Evolutionary conservation across 2,113 vertebrate species (phyloP), one percentile per base, ranked within the genome.

Genomic region (Merops nubicus): DNA sequence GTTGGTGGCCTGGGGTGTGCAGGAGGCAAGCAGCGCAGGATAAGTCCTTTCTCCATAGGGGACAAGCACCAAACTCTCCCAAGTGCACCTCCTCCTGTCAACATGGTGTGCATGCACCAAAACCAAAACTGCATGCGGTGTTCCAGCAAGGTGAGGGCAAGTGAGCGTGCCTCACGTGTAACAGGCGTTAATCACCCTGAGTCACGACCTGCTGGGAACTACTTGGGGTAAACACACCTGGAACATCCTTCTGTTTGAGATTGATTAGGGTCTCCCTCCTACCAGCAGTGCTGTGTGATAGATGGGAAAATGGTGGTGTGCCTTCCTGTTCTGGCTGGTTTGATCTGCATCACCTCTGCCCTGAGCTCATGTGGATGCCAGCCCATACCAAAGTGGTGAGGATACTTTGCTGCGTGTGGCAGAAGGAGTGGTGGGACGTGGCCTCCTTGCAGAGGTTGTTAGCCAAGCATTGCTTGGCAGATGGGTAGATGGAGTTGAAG

Each of bases 101-200:
- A 2, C 68, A 0, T 6, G 22, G 21, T 0, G 0, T 74, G 34
- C 12, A 2, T 15, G 6, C 29, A 33, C 38, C 57, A 57, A 50
- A 85, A 62, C 8, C 8, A 12, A 15, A 79, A 43, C 1, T 5
- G 40, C 11, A 0, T 43, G 6, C n/a, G 45, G 73, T 53, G 75
- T 91, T 78, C 57, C 57, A 47, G 77, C 31, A 36, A 20, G 77
- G 6, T 12, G 38, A 14, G 48, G 43, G 40, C 65, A 60, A 72
- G 74, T 3, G 2, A 25, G 70, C 73, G 9, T 15, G 42, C 42
- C 53, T 77, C 59, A 8, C 1, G 0, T 21, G 14, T n/a, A 73
- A 36, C 28, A 36, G 38, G 12, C 22, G 29, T 84, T 89, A 34
- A 57, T 92, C 40, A 19, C 63, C 63, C 25, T 56, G 21, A 54